phyloP scores from a whole-genome alignment of 2,113 vertebrate genomes.

The Helogale parvula region DNA sequence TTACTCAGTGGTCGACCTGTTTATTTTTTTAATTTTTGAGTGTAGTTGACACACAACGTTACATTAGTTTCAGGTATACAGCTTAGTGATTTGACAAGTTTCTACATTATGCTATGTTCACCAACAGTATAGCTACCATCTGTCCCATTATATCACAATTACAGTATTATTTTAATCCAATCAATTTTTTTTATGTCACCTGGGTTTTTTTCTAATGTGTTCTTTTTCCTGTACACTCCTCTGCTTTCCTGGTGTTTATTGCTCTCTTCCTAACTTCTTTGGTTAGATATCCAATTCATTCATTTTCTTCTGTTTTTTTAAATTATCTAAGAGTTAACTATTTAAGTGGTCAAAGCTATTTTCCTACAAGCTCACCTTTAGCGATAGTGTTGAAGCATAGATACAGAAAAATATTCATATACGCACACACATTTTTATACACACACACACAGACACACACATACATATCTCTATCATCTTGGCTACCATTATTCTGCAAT shows the following conservation, averaged over 20 bases:
- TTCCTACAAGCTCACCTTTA: background rate
- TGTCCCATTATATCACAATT: background rate
- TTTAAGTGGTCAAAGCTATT: background rate
- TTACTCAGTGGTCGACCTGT: background rate
- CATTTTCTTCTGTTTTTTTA: background rate
- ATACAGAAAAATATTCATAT: background rate
- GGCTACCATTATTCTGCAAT: background rate
- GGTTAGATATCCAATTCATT: slow-evolving; percentile 21
- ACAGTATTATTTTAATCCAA: background rate
- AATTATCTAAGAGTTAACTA: background rate
- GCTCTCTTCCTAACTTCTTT: slow-evolving; percentile 9
- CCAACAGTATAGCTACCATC: background rate
- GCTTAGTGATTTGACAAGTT: background rate
- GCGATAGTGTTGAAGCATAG: background rate
- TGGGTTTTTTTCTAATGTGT: background rate
- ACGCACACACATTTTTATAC: background rate
- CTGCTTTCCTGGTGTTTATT: background rate
- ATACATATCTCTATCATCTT: background rate
- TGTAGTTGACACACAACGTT: background rate
- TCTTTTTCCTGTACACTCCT: background rate
- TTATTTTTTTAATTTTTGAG: background rate
- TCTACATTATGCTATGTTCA: background rate
- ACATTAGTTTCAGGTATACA: background rate
- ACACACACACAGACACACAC: background rate
- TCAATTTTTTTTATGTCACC: slow-evolving; percentile 29